Conservation (phyloP, 2,113 vertebrate genomes). For the Maccullochella peelii region DNA sequence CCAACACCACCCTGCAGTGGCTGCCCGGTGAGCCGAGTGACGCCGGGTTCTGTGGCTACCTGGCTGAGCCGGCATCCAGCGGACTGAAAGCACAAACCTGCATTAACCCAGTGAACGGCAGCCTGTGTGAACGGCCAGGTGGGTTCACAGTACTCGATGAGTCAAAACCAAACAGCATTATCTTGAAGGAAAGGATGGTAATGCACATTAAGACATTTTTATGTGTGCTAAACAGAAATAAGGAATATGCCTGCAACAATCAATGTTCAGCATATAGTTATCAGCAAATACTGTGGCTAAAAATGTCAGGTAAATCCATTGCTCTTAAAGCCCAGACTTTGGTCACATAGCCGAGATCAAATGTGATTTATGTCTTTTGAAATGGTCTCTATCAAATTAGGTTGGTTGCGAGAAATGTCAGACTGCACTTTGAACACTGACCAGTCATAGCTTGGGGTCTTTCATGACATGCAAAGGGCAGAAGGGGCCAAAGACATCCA, state of each 20-base stretch:
- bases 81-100: slow-evolving; percentile 94
- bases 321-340: neutral
- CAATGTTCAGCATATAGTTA: neutral
- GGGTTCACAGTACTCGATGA: neutral
- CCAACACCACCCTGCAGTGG: slow-evolving; percentile 94
- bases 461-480: neutral
- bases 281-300: neutral
- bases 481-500: neutral
- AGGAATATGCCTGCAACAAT: neutral
- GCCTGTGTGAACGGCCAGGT: slow-evolving; percentile 95
- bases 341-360: neutral
- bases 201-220: neutral
- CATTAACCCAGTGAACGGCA: slow-evolving; percentile 89
- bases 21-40: slow-evolving; percentile 92
- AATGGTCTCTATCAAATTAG: neutral
- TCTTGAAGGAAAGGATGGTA: neutral
- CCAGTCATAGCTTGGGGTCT: neutral
- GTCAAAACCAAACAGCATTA: neutral
- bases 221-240: neutral
- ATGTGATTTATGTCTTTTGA: neutral
- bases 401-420: neutral
- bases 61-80: slow-evolving; percentile 88
- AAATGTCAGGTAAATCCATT: no score
- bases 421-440: neutral
- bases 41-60: slow-evolving; percentile 94